A percentile compares a stretch with the other conserved stretches of the same genome.
These are phyloP conservation scores for Tenthredo amoena DNA, from an alignment of 2,888 invertebrate genomes.

Conservation along the genomic window DNA sequence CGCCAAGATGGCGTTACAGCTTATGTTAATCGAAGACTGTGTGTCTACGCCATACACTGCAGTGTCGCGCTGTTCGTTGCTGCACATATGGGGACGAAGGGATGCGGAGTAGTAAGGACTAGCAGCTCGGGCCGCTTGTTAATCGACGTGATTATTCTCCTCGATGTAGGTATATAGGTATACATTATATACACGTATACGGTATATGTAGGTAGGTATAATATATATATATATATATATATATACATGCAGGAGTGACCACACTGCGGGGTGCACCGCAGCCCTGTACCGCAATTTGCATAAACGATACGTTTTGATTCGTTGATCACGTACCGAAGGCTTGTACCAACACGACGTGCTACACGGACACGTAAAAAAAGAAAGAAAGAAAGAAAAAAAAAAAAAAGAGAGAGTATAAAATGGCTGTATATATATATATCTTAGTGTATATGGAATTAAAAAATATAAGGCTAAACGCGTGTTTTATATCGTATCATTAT, in stretches of 20 bases:
- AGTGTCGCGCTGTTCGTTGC: constrained; percentile 1
- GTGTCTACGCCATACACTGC: background rate
- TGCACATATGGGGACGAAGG: background rate
- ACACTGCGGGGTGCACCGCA: constrained; percentile 54
- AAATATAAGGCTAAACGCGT: background rate
- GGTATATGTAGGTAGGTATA: background rate
- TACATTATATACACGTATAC: background rate
- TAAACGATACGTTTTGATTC: constrained; percentile 78
- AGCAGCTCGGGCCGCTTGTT: constrained; percentile 66
- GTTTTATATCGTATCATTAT: background rate
- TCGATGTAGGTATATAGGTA: constrained; percentile 56
- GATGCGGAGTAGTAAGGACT: background rate
- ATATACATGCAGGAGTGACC: background rate
- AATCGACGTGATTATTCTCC: constrained; percentile 71
- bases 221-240: background rate
- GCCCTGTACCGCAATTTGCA: constrained; percentile 74
- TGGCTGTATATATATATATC: background rate
- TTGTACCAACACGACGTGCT: constrained; percentile 29
- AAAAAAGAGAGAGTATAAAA: background rate
- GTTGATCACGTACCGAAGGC: constrained; percentile 54
- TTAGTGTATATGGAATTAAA: too few species aligned
- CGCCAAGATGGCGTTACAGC: constrained; percentile 5
- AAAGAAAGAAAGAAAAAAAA: background rate
- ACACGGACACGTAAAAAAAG: background rate
- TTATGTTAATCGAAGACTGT: constrained; percentile 16